A percentile compares a stretch with the other conserved stretches of the same genome.
phyloP scores from a whole-genome alignment of 64 coral and sea anemone species.

The Porites lutea region DNA sequence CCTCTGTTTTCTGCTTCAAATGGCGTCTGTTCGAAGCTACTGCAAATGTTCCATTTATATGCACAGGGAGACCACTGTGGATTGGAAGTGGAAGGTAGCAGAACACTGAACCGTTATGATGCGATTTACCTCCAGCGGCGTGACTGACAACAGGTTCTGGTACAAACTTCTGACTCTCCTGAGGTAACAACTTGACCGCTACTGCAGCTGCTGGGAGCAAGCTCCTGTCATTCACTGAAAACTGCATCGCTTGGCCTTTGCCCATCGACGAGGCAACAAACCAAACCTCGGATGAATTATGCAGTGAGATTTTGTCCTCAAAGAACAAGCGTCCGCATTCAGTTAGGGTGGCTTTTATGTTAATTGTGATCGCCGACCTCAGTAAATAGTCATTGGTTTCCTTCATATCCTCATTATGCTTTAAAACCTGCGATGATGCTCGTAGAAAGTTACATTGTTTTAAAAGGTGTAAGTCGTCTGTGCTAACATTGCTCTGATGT shows the following conservation, averaged over 20 bases:
- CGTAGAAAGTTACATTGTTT: constrained; percentile 62
- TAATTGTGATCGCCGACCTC: too few species aligned
- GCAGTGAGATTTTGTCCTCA: too few species aligned
- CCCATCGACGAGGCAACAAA: constrained; percentile 62
- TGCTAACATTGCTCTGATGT: neutral
- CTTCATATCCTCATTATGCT: too few species aligned
- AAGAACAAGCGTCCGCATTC: too few species aligned
- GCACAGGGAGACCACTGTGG: constrained; percentile 78
- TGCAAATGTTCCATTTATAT: constrained; percentile 83
- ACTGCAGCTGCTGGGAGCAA: constrained; percentile 65
- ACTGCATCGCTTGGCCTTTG: constrained; percentile 8
- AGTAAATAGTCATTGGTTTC: too few species aligned
- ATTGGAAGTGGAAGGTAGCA: constrained; percentile 80
- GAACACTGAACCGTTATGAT: constrained; percentile 39
- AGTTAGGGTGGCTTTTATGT: too few species aligned
- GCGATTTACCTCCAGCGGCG: neutral
- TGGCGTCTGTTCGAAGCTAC: constrained; percentile 72
- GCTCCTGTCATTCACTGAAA: constrained; percentile 35
- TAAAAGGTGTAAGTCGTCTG: constrained; percentile 31
- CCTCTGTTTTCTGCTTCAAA: constrained; percentile 67
- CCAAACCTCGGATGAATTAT: neutral
- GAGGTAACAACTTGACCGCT: constrained; percentile 36
- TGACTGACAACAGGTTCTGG: constrained; percentile 44
- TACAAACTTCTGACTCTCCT: neutral
- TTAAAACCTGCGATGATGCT: constrained; percentile 35